A percentile compares a stretch with the other conserved stretches of the same genome.
These are phyloP conservation scores for Sceloporus undulatus DNA, from an alignment of 2,113 vertebrate genomes.

Conservation along the genomic window DNA sequence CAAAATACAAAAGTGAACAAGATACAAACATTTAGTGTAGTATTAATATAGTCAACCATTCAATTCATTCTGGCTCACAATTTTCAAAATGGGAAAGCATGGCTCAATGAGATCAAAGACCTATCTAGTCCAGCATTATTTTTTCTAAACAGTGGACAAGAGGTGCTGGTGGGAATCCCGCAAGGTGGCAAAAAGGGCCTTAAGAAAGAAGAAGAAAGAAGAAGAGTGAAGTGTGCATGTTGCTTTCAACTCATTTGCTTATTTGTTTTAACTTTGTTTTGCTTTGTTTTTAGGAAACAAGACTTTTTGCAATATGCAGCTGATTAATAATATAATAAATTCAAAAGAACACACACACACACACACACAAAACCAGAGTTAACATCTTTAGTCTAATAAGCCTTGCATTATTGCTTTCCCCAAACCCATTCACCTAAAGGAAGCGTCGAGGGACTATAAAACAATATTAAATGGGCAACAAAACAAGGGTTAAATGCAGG, in stretches of 20 bases:
- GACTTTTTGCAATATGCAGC: neutral
- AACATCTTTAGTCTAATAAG: neutral
- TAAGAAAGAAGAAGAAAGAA: neutral
- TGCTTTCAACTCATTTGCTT: neutral
- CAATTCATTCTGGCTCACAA: neutral
- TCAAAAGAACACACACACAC: neutral
- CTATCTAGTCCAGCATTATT: too few relatives aligned
- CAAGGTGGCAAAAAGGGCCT: neutral
- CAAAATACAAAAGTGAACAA: neutral
- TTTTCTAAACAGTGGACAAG: neutral
- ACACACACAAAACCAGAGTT: neutral
- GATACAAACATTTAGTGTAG: neutral
- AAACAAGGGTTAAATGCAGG: too few relatives aligned
- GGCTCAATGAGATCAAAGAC: too few relatives aligned
- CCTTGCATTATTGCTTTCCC: neutral
- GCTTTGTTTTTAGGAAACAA: neutral
- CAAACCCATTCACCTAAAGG: neutral
- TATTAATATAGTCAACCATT: neutral
- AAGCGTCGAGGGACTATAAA: neutral
- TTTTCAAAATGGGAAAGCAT: neutral
- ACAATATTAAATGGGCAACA: too few relatives aligned
- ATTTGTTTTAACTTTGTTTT: neutral
- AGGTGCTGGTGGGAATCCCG: neutral
- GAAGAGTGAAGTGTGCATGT: neutral
- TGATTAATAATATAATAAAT: neutral